phyloP scores from a whole-genome alignment of 2,797 vertebrate genomes.

The Scyliorhinus canicula region DNA sequence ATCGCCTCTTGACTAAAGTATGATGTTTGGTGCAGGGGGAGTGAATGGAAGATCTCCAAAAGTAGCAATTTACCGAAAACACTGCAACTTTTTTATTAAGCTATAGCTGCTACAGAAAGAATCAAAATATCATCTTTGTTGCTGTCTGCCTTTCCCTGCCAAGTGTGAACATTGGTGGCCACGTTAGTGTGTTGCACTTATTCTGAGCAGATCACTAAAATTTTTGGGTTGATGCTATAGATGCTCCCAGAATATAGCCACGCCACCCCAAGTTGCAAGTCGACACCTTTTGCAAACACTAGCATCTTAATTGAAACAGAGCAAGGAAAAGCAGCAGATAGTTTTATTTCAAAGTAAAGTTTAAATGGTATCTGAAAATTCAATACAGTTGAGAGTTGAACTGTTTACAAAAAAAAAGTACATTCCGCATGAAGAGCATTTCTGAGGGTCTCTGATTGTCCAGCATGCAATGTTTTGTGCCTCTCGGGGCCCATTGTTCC shows the following conservation, averaged over 20 bases:
- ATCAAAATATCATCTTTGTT: neutral
- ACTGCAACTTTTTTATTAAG: conserved; percentile 13
- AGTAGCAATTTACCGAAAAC: neutral
- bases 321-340: neutral
- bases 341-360: conserved; percentile 29
- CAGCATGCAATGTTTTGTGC: neutral
- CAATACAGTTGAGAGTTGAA: conserved; percentile 29
- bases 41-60: neutral
- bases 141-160: neutral
- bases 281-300: neutral
- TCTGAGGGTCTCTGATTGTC: neutral
- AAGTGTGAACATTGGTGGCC: neutral
- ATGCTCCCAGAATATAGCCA: neutral
- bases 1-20: neutral
- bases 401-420: conserved; percentile 35
- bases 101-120: neutral
- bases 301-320: neutral
- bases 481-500: neutral
- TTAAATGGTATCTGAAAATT: conserved; percentile 34
- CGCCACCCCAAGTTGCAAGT: neutral
- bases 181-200: neutral
- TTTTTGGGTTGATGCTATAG: neutral
- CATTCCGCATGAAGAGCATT: neutral
- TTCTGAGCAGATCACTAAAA: neutral
- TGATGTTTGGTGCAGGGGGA: neutral